Evolutionary conservation across 1,140 invertebrate genomes (phyloP).

Genomic region (Luehdorfia chinensis): DNA sequence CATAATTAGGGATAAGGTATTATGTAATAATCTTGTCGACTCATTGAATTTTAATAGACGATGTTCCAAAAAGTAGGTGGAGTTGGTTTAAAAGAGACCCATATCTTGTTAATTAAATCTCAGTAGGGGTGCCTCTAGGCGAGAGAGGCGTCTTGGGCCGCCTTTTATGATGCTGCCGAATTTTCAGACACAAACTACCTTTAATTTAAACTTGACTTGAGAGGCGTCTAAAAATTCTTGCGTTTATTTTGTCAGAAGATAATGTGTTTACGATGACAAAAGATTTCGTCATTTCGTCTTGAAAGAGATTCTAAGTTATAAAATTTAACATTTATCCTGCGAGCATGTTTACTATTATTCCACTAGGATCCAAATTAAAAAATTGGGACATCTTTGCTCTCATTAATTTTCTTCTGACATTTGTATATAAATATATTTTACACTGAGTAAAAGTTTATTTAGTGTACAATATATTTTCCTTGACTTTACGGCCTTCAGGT

Average conservation of each 20-base stretch:
- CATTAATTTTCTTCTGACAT: no score
- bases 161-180: slow-evolving; percentile 61
- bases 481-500: no score
- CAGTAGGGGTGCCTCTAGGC: slow-evolving; percentile 57
- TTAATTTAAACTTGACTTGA: slow-evolving; percentile 67
- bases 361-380: no score
- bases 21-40: slow-evolving; percentile 44
- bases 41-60: slow-evolving; percentile 57
- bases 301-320: no score
- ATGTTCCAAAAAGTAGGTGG: slow-evolving; percentile 59
- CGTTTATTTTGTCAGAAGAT: slow-evolving; percentile 40
- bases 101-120: slow-evolving; percentile 77
- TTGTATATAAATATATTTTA: no score
- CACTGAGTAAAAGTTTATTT: no score
- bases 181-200: slow-evolving; percentile 56
- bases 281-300: slow-evolving; percentile 4
- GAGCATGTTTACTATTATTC: neutral
- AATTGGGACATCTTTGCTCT: no score
- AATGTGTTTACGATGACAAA: slow-evolving; percentile 29
- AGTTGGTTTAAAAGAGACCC: slow-evolving; percentile 66
- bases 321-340: no score
- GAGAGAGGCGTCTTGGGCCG: slow-evolving; percentile 40
- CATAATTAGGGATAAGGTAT: slow-evolving; percentile 25
- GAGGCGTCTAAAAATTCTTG: slow-evolving; percentile 41
- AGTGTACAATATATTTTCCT: no score